Base-by-base conservation (phyloP, 2,888 invertebrate genomes). In the Callinectes sapidus region DNA sequence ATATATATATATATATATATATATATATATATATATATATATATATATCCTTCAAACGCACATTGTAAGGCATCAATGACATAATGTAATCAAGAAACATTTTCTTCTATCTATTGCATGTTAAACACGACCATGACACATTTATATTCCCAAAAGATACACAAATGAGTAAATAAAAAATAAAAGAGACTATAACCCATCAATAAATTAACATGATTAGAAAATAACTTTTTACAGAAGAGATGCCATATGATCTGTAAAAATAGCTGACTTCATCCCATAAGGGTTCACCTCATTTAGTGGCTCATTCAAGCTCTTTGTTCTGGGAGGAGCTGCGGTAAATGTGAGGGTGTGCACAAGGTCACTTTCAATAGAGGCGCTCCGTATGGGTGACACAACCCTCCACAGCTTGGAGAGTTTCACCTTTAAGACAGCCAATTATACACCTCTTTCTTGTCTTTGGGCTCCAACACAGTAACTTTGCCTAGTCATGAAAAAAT, bases 401-500 rank as follows among this genome's bases (percentile, higher is more conserved):
- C 39, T 54, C 32, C n/a, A 39, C 32, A n/a, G 48, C 28, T n/a
- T 1, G 28, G 54, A 71, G 87, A 91, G 54, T 91, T 87, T 91
- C 87, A 91, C 71, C 91, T 61, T 89, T 92, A 89, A 32, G 66
- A 48, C 42, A n/a, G 42, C 86, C 42, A 90, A 92, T 90, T 55
- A 86, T 14, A 88, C 39, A 88, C 42, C 48, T 28, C 81, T 81
- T 54, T 91, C 91, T 91, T 87, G 71, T 54, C 77, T 55, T 66
- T 39, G 55, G 71, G 18, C 42, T 71, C 88, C 85, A n/a, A 42
- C 91, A 71, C 71, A 92, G 87, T 77, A 92, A 86, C 92, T 92
- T 90, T 92, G 92, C 54, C 87, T 32, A 85, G 92, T 92, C 92
- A 92, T 90, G 90, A 87, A 92, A 92, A 92, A 92, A 92, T 92